These are phyloP conservation scores for Eretmochelys imbricata DNA, from an alignment of 2,113 vertebrate genomes.

Conservation along the genomic window DNA sequence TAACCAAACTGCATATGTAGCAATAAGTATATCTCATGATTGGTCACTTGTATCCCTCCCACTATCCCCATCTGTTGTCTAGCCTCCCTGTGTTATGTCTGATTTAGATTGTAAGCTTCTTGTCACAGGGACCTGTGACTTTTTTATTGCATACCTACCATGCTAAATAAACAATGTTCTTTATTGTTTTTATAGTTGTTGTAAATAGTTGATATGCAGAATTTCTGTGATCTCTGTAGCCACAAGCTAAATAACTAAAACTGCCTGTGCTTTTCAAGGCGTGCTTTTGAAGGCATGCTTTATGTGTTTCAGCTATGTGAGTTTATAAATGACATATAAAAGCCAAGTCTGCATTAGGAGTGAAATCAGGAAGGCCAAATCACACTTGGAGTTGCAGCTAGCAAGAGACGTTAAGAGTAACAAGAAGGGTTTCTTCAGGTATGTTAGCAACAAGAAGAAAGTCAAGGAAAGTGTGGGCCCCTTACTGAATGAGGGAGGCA, in stretches of 20 bases:
- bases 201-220: not conserved
- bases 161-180: not conserved
- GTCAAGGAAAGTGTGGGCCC: too few species aligned
- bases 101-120: slow-evolving; percentile 54
- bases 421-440: too few species aligned
- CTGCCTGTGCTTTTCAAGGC: not conserved
- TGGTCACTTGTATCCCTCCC: not conserved
- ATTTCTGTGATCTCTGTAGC: not conserved
- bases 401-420: too few species aligned
- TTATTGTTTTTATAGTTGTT: not conserved
- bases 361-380: too few species aligned
- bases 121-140: slow-evolving; percentile 29
- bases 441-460: too few species aligned
- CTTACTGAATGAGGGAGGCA: too few species aligned
- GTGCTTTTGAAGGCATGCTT: not conserved
- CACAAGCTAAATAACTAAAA: not conserved
- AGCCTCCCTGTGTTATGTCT: slow-evolving; percentile 16
- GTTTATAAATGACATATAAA: not conserved
- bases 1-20: not conserved
- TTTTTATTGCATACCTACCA: not conserved
- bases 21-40: slow-evolving; percentile 28
- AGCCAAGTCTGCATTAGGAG: not conserved
- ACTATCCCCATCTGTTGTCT: slow-evolving; percentile 59
- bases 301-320: rapidly evolving
- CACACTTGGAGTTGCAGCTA: too few species aligned